Conservation (phyloP, 2,888 invertebrate species). For the Acanthosepion lycidas region DNA sequence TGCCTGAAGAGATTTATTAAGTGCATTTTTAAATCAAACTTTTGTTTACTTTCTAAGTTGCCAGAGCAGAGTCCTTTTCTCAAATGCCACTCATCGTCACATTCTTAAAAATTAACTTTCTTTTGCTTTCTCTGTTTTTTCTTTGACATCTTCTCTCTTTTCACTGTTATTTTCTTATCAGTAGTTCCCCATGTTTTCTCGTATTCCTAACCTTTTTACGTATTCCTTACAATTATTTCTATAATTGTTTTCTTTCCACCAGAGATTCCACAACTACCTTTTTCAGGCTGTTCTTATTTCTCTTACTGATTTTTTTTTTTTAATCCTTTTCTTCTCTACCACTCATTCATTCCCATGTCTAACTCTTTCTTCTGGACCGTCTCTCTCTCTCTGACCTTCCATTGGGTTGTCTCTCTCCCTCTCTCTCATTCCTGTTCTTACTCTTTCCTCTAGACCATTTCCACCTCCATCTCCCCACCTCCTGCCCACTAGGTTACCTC, state of each 20-base stretch:
- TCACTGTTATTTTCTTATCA: background rate
- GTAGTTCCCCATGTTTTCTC: background rate
- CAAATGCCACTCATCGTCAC: background rate
- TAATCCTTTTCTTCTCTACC: background rate
- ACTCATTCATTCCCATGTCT: background rate
- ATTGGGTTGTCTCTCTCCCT: background rate
- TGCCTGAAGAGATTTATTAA: background rate
- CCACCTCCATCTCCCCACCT: background rate
- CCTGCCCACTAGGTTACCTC: background rate
- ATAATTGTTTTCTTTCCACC: background rate
- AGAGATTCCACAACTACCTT: background rate
- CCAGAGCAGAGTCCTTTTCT: background rate
- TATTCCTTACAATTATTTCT: background rate
- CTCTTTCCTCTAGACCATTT: background rate
- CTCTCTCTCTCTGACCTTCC: background rate
- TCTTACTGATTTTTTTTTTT: background rate
- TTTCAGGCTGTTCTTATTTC: background rate
- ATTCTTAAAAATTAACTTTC: background rate
- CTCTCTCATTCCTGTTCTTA: background rate
- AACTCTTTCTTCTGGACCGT: background rate
- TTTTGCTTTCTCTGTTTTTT: background rate
- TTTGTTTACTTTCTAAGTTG: background rate
- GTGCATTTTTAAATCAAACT: background rate
- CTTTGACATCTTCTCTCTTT: background rate
- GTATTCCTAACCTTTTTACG: background rate